Conservation (phyloP, 2,113 vertebrate genomes). For the Pygoscelis antarcticus region DNA sequence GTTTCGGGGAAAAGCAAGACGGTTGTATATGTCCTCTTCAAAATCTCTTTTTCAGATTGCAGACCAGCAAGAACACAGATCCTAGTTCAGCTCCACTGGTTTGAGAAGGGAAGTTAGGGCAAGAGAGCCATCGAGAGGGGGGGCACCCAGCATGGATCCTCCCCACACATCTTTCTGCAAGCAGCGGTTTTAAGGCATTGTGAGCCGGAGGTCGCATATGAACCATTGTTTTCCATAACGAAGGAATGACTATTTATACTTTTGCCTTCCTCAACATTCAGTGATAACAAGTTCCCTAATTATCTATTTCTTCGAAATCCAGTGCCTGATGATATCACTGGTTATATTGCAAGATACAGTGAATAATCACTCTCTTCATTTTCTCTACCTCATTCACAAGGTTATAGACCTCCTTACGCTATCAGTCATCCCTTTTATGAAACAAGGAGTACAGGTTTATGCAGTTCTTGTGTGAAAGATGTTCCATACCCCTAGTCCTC, state of each 20-base stretch:
- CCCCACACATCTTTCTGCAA: rapidly evolving
- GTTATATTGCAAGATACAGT: background rate
- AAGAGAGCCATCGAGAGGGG: background rate
- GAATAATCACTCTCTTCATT: background rate
- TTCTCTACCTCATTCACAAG: background rate
- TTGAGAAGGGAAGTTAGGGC: background rate
- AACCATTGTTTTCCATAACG: background rate
- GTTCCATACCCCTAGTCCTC: background rate
- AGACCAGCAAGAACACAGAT: background rate
- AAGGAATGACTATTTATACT: background rate
- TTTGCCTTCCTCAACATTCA: background rate
- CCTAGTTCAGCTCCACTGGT: background rate
- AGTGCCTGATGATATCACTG: background rate
- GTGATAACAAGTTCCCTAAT: background rate
- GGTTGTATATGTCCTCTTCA: background rate
- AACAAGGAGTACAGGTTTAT: background rate
- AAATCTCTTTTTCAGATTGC: background rate
- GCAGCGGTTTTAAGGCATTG: background rate
- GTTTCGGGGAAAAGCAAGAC: background rate
- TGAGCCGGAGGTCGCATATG: background rate
- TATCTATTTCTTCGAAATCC: background rate
- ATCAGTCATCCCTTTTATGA: background rate
- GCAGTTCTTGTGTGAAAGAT: background rate
- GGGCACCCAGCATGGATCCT: background rate
- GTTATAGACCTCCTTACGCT: background rate